Evolutionary conservation across 2,797 vertebrate genomes (phyloP).

Genomic region (Oreochromis grahami): DNA sequence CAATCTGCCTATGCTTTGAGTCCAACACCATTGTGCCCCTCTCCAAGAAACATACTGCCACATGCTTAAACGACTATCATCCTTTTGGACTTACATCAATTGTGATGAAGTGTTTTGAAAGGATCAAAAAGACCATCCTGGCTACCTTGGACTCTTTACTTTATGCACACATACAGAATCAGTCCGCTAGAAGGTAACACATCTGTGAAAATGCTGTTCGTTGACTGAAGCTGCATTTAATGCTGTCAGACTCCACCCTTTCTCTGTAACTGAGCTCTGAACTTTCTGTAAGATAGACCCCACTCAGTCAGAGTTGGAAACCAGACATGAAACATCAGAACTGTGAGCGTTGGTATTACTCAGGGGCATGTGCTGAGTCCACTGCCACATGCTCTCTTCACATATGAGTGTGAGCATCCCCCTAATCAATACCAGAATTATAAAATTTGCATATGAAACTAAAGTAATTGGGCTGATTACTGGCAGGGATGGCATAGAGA

Average conservation of each 20-base stretch:
- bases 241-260: not conserved
- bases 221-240: not conserved
- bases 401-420: not conserved
- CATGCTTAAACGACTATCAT: not conserved
- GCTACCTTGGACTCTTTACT: not conserved
- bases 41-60: not conserved
- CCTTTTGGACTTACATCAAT: not conserved
- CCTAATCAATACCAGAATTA: not conserved
- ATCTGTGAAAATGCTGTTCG: not conserved
- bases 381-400: not conserved
- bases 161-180: not conserved
- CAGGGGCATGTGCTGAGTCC: not conserved
- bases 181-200: not conserved
- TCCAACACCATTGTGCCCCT: accelerated
- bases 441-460: not conserved
- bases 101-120: not conserved
- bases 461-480: not conserved
- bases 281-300: not conserved
- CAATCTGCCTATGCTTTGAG: not conserved
- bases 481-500: not conserved
- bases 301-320: not conserved
- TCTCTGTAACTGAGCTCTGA: not conserved
- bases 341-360: not conserved
- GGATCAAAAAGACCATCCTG: not conserved
- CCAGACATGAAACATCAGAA: not conserved